phyloP scores from a whole-genome alignment of 2,888 invertebrate genomes.

The Drosophila differens region DNA sequence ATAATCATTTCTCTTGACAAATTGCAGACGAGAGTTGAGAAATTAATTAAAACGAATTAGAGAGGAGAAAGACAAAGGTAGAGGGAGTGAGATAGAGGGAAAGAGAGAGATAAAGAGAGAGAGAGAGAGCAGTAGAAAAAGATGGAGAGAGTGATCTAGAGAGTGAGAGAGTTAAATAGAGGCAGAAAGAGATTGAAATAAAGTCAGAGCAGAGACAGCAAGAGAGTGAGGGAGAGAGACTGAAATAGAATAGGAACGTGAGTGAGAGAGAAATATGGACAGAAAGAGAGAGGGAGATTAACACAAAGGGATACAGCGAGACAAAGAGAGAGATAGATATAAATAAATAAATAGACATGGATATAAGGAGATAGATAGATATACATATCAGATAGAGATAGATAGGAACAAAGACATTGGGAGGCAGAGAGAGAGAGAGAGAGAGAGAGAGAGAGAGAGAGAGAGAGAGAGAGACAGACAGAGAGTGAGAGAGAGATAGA shows the following conservation, averaged over 20 bases:
- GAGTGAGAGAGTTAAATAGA: neutral
- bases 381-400: too few species aligned
- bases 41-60: neutral
- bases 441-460: too few species aligned
- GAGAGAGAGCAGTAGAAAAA: neutral
- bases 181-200: neutral
- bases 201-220: neutral
- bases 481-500: neutral
- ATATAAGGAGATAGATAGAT: too few species aligned
- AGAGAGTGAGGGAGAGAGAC: neutral
- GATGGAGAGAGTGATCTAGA: neutral
- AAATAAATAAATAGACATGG: too few species aligned
- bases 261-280: too few species aligned
- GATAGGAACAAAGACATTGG: neutral
- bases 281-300: too few species aligned
- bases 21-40: slow-evolving; percentile 17
- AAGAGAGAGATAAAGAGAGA: neutral
- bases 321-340: too few species aligned
- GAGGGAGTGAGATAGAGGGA: neutral
- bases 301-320: too few species aligned
- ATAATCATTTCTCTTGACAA: slow-evolving; percentile 21
- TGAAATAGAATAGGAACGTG: too few species aligned
- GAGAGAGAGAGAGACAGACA: neutral
- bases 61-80: neutral
- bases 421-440: too few species aligned